Conservation (phyloP, 92 coral and sea anemone genomes). For the Porites lobata region DNA sequence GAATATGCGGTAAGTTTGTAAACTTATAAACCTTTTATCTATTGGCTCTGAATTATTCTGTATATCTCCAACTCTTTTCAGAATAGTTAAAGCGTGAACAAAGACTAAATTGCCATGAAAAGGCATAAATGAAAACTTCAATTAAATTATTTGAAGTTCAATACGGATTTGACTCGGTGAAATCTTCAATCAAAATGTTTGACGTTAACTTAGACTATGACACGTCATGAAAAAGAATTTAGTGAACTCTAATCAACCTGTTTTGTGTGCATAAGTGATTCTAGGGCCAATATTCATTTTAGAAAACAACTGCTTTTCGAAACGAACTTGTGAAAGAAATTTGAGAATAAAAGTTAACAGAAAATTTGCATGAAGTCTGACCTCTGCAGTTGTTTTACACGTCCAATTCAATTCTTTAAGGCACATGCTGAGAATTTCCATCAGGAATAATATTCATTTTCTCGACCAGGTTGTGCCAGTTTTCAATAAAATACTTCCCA, state of each 20-base stretch:
- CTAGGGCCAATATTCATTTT: not conserved
- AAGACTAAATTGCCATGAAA: not conserved
- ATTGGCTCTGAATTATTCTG: not conserved
- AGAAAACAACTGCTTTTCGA: not conserved
- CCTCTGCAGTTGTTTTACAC: not conserved
- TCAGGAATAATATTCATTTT: too few relatives aligned
- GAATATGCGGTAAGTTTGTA: slow-evolving; percentile 47
- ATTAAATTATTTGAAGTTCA: not conserved
- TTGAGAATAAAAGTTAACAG: not conserved
- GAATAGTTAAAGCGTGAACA: not conserved
- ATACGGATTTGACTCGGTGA: too few relatives aligned
- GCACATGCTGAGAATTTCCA: too few relatives aligned
- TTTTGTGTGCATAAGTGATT: not conserved
- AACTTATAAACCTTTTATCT: not conserved
- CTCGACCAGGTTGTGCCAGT: too few relatives aligned
- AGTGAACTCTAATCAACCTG: too few relatives aligned
- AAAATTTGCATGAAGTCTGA: too few relatives aligned
- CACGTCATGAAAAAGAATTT: too few relatives aligned
- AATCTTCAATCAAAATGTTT: too few relatives aligned
- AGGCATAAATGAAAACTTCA: not conserved
- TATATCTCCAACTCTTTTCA: not conserved
- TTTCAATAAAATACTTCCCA: too few relatives aligned
- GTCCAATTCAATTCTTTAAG: too few relatives aligned
- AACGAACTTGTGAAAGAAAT: not conserved
- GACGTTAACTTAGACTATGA: too few relatives aligned